These are phyloP conservation scores for Spongia lamella DNA, from an alignment of 37 sponge, comb jelly and placozoan genomes.

Conservation along the genomic window DNA sequence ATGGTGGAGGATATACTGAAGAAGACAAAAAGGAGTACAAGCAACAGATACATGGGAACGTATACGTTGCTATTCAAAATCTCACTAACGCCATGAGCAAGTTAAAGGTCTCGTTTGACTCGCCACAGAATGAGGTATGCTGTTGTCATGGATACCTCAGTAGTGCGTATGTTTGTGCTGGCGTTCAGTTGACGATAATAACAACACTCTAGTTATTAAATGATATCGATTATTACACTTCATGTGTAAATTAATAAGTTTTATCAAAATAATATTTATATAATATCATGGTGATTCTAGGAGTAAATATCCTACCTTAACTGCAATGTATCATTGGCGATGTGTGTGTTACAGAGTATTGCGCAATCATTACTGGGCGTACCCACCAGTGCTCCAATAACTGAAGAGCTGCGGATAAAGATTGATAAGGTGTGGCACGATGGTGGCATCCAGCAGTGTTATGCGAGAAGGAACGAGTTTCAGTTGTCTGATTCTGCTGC, in stretches of 20 bases:
- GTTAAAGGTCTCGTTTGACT: slow-evolving; percentile 29
- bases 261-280: too few relatives aligned
- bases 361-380: not conserved
- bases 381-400: not conserved
- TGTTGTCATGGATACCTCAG: not conserved
- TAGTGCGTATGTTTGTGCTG: too few relatives aligned
- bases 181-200: too few relatives aligned
- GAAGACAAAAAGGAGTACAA: slow-evolving; percentile 68
- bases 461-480: slow-evolving; percentile 83
- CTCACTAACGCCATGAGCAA: slow-evolving; percentile 48
- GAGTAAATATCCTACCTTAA: not conserved
- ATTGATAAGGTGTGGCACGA: slow-evolving; percentile 75
- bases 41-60: slow-evolving; percentile 73
- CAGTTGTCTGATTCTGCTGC: slow-evolving; percentile 95
- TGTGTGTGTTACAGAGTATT: not conserved
- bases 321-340: not conserved
- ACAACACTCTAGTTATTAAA: too few relatives aligned
- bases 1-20: slow-evolving; percentile 86
- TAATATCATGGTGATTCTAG: too few relatives aligned
- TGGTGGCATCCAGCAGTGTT: slow-evolving; percentile 76
- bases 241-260: too few relatives aligned
- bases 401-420: slow-evolving; percentile 8
- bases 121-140: not conserved
- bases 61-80: slow-evolving; percentile 66
- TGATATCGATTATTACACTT: too few relatives aligned